A percentile compares a stretch with the other conserved stretches of the same genome.
phyloP scores from a whole-genome alignment of 2,113 vertebrate species.

The Ophiodon elongatus region DNA sequence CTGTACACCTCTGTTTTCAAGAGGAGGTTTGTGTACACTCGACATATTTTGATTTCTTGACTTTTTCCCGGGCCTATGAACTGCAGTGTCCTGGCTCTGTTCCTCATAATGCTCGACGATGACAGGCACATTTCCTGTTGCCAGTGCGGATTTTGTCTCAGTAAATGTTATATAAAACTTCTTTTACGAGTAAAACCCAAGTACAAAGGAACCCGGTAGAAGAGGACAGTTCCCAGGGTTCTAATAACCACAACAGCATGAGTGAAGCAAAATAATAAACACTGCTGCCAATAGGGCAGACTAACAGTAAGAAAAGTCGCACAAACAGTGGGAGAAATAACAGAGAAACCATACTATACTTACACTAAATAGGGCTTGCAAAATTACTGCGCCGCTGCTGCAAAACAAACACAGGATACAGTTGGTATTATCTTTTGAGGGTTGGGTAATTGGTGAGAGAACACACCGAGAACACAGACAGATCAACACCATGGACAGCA shows the following conservation, averaged over 20 bases:
- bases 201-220: slow-evolving; percentile 8
- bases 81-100: not conserved
- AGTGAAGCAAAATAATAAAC: slow-evolving; percentile 22
- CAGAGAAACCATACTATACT: not conserved
- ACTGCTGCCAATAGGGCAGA: slow-evolving; percentile 14
- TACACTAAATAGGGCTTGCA: slow-evolving; percentile 14
- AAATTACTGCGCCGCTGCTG: not conserved
- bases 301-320: slow-evolving; percentile 21
- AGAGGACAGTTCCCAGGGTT: slow-evolving; percentile 9
- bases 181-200: not conserved
- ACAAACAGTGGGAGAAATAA: slow-evolving; percentile 33
- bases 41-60: slow-evolving; percentile 3
- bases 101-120: not conserved
- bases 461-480: not conserved
- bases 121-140: slow-evolving; percentile 1
- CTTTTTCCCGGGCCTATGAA: not conserved
- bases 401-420: slow-evolving; percentile 21
- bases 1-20: not conserved
- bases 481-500: slow-evolving; percentile 45
- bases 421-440: not conserved
- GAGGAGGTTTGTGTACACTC: not conserved
- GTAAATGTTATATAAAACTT: not conserved
- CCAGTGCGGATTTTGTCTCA: not conserved
- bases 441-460: slow-evolving; percentile 1
- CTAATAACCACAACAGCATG: slow-evolving; percentile 36